Conservation (phyloP, 2,888 invertebrate genomes). For the Scaptomyza reducta region DNA sequence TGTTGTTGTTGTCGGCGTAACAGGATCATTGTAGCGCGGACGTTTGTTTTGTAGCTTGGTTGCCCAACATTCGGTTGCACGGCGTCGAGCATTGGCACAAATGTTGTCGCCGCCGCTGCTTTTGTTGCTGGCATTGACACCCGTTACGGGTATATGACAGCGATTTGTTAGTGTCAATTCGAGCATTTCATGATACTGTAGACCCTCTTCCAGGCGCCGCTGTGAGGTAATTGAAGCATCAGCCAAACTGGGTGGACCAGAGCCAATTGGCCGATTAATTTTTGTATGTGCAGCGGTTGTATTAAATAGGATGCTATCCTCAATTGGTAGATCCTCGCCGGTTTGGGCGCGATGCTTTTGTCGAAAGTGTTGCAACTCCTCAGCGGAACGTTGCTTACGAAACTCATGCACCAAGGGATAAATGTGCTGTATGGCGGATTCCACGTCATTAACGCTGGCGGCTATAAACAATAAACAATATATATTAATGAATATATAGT, state of each 20-base stretch:
- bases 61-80: constrained; percentile 67
- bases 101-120: constrained; percentile 40
- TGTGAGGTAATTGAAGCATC: constrained; percentile 3
- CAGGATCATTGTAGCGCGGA: constrained; percentile 57
- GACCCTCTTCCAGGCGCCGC: constrained; percentile 42
- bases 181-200: constrained; percentile 30
- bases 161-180: constrained; percentile 40
- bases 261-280: background rate
- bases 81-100: constrained; percentile 66
- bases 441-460: constrained; percentile 94
- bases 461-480: constrained; percentile 84
- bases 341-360: constrained; percentile 69
- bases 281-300: constrained; percentile 35
- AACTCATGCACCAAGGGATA: constrained; percentile 97
- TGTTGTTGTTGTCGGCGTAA: constrained; percentile 18
- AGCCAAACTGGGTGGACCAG: constrained; percentile 1
- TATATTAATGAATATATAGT: too few relatives aligned
- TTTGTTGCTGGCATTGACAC: constrained; percentile 3
- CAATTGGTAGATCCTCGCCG: constrained; percentile 29
- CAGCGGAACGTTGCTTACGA: constrained; percentile 86
- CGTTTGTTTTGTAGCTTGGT: constrained; percentile 62
- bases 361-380: constrained; percentile 78
- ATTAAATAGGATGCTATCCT: constrained; percentile 22
- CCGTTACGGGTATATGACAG: constrained; percentile 44
- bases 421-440: constrained; percentile 95